Base-by-base conservation (phyloP, 2,888 invertebrate species). In the Acleris laterana region DNA sequence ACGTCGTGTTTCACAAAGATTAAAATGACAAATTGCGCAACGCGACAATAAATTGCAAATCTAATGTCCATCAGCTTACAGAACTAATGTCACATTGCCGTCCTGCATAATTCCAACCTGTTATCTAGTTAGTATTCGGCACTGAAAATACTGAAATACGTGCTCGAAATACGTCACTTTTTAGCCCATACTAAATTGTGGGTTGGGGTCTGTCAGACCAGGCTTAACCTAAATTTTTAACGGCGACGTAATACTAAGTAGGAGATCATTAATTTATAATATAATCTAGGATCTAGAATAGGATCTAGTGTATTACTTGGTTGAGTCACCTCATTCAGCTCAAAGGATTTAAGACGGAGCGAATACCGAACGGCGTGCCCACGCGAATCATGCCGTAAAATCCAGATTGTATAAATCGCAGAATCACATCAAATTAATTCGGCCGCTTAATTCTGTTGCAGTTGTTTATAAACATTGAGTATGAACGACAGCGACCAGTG, bases 401-500 rank as follows among this genome's bases (percentile, higher is more conserved):
- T 19, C 28, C 19, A 22, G 59, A 51, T 58, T 32, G 56, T 61
- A 59, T 56, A 63, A 61, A 69, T 63, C 68, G 53, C 60, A 48
- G 55, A 28, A 57, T 57, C 61, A 56, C 50, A 62, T 59, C 68
- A 72, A 72, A 71, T 69, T 70, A 72, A 71, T 69, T 70, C 65
- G 69, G 60, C 64, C 57, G 68, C 68, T 69, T 64, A 68, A 69
- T 69, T 68, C 64, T 42, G 66, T 68, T 69, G 63, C 68, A 66
- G 70, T 72, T 75, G 77, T 79, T 80, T 78, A 81, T 80, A 77
- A 82, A 79, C 79, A 78, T 68, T 69, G 69, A 72, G 77, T 76
- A 75, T 77, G 72, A 75, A 76, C 78, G 73, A 81, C 77, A 78
- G 83, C 83, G 80, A 78, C 76, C 78, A 74, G 77, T 75, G 81